Evolutionary conservation across 1,140 invertebrate genomes (phyloP).

Genomic region (Micrasema longulum): DNA sequence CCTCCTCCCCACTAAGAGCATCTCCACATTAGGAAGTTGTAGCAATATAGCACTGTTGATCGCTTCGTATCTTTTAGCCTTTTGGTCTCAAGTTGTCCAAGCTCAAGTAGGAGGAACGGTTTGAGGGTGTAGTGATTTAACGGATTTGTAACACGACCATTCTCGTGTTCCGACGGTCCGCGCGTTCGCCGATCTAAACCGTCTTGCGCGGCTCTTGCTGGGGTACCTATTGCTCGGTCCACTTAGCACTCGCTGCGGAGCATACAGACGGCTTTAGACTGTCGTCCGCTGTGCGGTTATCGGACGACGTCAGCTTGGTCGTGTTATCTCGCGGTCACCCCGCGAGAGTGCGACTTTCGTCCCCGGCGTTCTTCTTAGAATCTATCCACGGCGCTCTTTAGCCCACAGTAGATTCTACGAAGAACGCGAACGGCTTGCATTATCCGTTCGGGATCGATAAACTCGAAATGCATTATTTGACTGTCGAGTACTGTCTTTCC

Average conservation of each 20-base stretch:
- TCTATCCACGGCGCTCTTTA: slow-evolving; percentile 1
- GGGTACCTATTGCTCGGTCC: too few relatives aligned
- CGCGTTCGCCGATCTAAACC: too few relatives aligned
- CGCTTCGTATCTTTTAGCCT: slow-evolving; percentile 42
- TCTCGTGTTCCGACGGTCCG: not conserved
- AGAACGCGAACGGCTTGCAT: slow-evolving; percentile 1
- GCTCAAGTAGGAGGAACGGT: slow-evolving; percentile 31
- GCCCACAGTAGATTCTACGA: slow-evolving; percentile 4
- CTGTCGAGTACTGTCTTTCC: too few relatives aligned
- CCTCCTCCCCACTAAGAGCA: slow-evolving; percentile 20
- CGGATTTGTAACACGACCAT: not conserved
- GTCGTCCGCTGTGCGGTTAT: not conserved
- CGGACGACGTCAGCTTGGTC: not conserved
- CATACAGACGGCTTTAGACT: not conserved
- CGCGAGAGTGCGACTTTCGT: too few relatives aligned
- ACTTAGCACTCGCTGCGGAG: not conserved
- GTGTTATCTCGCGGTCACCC: not conserved
- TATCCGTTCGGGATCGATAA: not conserved
- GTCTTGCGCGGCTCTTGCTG: not conserved
- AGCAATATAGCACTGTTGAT: slow-evolving; percentile 31
- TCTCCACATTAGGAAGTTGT: slow-evolving; percentile 29
- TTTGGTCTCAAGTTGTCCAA: slow-evolving; percentile 31
- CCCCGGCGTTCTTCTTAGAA: slow-evolving; percentile 21
- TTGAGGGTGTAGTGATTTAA: not conserved
- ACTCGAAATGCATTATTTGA: too few relatives aligned